Evolutionary conservation across 2,113 vertebrate species (phyloP).

Genomic region (Mustela lutreola): DNA sequence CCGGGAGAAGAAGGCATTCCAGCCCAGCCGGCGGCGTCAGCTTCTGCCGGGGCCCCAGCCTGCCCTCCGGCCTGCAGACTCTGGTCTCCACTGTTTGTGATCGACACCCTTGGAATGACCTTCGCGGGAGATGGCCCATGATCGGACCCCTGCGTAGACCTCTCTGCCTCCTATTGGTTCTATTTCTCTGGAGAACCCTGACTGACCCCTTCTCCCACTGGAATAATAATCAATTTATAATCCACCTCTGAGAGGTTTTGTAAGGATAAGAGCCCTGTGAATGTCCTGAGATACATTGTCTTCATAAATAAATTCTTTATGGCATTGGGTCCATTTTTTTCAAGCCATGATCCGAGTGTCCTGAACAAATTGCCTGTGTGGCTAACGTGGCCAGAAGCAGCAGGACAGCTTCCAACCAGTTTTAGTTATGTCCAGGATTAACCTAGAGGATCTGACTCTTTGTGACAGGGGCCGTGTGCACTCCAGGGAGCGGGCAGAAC

Average conservation of each 20-base stretch:
- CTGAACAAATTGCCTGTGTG: neutral
- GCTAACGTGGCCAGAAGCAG: neutral
- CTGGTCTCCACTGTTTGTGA: neutral
- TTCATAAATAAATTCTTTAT: neutral
- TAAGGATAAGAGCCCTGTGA: too few species aligned
- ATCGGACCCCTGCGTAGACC: accelerated
- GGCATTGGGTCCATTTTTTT: neutral
- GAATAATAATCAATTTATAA: too few species aligned
- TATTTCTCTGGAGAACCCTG: neutral
- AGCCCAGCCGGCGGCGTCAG: neutral
- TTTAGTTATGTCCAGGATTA: neutral
- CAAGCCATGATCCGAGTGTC: neutral
- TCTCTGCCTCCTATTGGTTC: neutral
- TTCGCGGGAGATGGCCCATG: accelerated
- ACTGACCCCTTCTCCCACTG: accelerated
- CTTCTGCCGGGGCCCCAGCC: neutral
- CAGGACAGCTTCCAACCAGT: neutral
- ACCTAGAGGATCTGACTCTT: too few species aligned
- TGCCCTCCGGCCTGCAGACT: neutral
- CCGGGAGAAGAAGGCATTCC: neutral
- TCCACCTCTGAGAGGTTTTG: neutral
- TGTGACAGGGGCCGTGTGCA: accelerated
- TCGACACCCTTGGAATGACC: neutral
- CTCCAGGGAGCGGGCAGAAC: accelerated
- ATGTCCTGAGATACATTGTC: neutral